These are phyloP conservation scores for Masnerella sp. DNA, from an alignment of 2,888 invertebrate species.

Conservation along the genomic window DNA sequence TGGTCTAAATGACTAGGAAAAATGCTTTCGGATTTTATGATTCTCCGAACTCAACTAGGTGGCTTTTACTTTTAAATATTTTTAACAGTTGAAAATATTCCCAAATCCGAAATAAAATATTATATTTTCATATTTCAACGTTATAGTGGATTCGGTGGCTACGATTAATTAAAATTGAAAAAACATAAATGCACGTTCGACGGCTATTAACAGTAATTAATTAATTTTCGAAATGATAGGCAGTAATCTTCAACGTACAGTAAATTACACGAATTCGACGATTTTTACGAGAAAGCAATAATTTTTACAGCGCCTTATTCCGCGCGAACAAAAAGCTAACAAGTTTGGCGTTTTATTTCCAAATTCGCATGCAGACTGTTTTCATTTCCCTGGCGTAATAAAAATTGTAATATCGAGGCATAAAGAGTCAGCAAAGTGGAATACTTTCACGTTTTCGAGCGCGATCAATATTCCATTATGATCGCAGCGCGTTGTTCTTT, in stretches of 20 bases:
- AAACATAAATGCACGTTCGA: too few relatives aligned
- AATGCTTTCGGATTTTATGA: conserved; percentile 30
- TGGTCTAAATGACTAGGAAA: conserved; percentile 31
- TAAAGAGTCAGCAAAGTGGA: conserved; percentile 7
- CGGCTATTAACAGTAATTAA: too few relatives aligned
- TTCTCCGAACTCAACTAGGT: not conserved
- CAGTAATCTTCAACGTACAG: too few relatives aligned
- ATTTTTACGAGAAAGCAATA: too few relatives aligned
- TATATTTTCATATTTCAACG: not conserved
- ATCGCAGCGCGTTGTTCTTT: conserved; percentile 39
- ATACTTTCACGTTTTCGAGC: conserved; percentile 47
- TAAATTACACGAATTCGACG: not conserved
- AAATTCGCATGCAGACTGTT: not conserved
- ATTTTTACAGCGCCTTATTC: too few relatives aligned
- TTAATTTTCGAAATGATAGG: too few relatives aligned
- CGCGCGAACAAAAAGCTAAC: not conserved
- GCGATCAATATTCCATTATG: conserved; percentile 53
- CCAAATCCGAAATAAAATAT: not conserved
- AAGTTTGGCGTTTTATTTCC: not conserved
- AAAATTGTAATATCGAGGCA: conserved; percentile 21
- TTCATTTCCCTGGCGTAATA: conserved; percentile 10
- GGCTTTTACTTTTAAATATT: not conserved
- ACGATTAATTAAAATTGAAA: too few relatives aligned
- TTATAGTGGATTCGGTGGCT: too few relatives aligned
- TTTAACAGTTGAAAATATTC: not conserved